Conservation (phyloP, 2,797 vertebrate species). For the Chelon auratus region DNA sequence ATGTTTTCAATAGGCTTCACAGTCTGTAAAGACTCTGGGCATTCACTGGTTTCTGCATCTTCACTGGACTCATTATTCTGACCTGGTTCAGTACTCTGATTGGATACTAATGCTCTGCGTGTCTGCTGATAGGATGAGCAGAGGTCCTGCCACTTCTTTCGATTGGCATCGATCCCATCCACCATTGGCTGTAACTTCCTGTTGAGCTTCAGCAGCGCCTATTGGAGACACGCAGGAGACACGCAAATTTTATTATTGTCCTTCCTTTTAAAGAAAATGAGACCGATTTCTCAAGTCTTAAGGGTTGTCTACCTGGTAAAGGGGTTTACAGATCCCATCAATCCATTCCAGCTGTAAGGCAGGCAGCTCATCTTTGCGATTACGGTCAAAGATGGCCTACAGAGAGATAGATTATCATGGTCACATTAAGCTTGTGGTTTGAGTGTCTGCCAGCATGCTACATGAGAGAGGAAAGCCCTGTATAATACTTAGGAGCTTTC, state of each 20-base stretch:
- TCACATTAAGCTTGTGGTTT: neutral
- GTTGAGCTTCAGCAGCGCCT: constrained; percentile 85
- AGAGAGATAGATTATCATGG: constrained; percentile 29
- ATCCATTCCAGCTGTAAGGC: constrained; percentile 84
- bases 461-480: neutral
- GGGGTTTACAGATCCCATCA: constrained; percentile 84
- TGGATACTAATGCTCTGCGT: constrained; percentile 50
- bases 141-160: constrained; percentile 85
- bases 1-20: constrained; percentile 17
- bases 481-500: constrained; percentile 1
- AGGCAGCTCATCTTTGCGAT: constrained; percentile 88
- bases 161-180: constrained; percentile 83
- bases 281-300: neutral
- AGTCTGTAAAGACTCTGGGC: constrained; percentile 26
- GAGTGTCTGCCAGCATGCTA: neutral
- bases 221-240: constrained; percentile 5
- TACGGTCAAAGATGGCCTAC: constrained; percentile 89
- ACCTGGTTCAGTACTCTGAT: constrained; percentile 47
- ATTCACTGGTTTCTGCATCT: constrained; percentile 24
- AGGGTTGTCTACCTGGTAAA: constrained; percentile 78
- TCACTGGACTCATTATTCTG: constrained; percentile 40
- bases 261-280: neutral
- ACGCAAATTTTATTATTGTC: neutral
- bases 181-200: constrained; percentile 86
- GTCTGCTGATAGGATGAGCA: constrained; percentile 77